These are phyloP conservation scores for Tachina fera DNA, from an alignment of 2,888 invertebrate species.

Conservation along the genomic window DNA sequence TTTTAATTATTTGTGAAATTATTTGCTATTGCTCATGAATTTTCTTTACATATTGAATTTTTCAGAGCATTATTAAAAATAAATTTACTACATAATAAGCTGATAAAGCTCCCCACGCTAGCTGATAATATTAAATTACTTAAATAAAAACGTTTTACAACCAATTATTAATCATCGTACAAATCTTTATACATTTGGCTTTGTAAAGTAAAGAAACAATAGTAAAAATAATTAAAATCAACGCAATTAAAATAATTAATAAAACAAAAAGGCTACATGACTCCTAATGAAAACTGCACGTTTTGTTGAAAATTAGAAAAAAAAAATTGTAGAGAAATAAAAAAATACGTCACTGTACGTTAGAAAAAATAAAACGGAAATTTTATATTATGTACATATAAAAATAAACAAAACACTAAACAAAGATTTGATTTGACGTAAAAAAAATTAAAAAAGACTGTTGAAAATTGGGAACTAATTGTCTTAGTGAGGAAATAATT, in stretches of 20 bases:
- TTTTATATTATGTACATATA: slow-evolving; percentile 29
- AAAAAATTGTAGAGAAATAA: slow-evolving; percentile 32
- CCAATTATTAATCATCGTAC: slow-evolving; percentile 63
- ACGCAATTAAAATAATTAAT: slow-evolving; percentile 71
- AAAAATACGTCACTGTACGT: slow-evolving; percentile 31
- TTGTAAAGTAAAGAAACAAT: slow-evolving; percentile 51
- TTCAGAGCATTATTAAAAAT: slow-evolving; percentile 3
- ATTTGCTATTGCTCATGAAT: slow-evolving; percentile 17
- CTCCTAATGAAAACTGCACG: slow-evolving; percentile 62
- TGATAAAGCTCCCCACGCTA: slow-evolving; percentile 55
- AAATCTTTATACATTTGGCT: slow-evolving; percentile 46
- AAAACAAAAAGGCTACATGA: slow-evolving; percentile 53
- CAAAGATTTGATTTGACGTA: background rate
- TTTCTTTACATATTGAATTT: background rate
- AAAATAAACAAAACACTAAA: background rate
- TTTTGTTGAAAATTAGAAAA: slow-evolving; percentile 51
- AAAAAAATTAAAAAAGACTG: background rate
- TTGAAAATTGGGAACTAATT: too few relatives aligned
- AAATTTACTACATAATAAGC: slow-evolving; percentile 50
- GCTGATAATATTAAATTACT: slow-evolving; percentile 61
- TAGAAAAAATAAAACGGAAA: slow-evolving; percentile 48
- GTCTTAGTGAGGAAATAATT: background rate
- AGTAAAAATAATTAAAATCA: slow-evolving; percentile 60
- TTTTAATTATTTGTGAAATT: background rate
- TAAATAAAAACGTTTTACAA: slow-evolving; percentile 53